phyloP scores from a whole-genome alignment of 2,888 invertebrate species.

The Gandaritis pyraliata region DNA sequence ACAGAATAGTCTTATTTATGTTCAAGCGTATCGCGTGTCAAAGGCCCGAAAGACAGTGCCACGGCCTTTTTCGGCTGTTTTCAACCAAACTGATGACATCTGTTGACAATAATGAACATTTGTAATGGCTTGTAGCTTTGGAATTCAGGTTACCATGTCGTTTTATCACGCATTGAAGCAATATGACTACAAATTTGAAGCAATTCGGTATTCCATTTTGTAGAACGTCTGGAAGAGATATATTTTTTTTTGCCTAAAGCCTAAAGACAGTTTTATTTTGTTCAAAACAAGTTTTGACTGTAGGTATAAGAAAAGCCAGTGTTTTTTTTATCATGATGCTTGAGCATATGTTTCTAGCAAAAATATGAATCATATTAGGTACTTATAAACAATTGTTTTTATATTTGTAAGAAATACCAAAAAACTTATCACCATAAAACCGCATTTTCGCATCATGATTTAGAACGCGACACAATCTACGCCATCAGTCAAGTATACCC shows the following conservation, averaged over 20 bases:
- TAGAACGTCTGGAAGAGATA: too few relatives aligned
- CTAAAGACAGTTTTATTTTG: too few relatives aligned
- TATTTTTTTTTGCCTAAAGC: too few relatives aligned
- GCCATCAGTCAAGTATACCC: slow-evolving; percentile 29
- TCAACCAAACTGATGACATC: slow-evolving; percentile 30
- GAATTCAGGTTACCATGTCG: slow-evolving; percentile 25
- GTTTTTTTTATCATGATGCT: too few relatives aligned
- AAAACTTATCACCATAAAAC: slow-evolving; percentile 19
- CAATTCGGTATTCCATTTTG: too few relatives aligned
- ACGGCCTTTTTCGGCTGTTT: slow-evolving; percentile 27
- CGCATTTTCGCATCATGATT: slow-evolving; percentile 19
- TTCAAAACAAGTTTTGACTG: too few relatives aligned
- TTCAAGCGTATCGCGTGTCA: slow-evolving; percentile 25
- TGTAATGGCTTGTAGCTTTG: slow-evolving; percentile 18
- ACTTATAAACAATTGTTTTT: not conserved
- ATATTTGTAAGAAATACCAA: not conserved
- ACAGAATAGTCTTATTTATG: slow-evolving; percentile 25
- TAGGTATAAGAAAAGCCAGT: too few relatives aligned
- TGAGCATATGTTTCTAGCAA: too few relatives aligned
- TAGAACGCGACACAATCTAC: slow-evolving; percentile 25
- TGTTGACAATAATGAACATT: slow-evolving; percentile 32
- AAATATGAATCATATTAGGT: too few relatives aligned
- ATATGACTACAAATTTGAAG: not conserved
- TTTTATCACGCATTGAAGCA: slow-evolving; percentile 27
- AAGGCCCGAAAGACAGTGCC: slow-evolving; percentile 16